Conservation (phyloP, 2,113 vertebrate genomes). For the Planiliza haematocheilus region DNA sequence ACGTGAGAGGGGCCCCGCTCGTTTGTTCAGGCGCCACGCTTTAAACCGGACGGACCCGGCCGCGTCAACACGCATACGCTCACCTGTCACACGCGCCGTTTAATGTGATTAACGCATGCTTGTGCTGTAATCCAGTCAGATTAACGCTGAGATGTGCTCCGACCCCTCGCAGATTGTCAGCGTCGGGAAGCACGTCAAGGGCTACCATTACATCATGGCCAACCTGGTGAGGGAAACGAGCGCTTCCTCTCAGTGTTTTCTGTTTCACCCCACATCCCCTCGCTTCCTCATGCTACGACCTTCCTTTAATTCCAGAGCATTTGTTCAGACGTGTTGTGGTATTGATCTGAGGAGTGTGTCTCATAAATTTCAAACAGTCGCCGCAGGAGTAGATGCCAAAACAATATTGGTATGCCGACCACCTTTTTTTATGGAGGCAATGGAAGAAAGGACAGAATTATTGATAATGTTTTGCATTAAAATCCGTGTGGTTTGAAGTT, state of each 20-base stretch:
- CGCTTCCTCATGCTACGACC: too few species aligned
- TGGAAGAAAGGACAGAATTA: neutral
- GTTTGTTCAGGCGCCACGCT: conserved; percentile 57
- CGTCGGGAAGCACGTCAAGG: conserved; percentile 98
- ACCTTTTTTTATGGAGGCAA: neutral
- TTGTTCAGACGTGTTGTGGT: neutral
- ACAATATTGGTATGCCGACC: too few species aligned
- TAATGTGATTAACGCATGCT: conserved; percentile 52
- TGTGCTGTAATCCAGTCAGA: conserved; percentile 59
- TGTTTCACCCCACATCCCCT: too few species aligned
- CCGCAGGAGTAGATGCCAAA: too few species aligned
- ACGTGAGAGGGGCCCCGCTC: conserved; percentile 37
- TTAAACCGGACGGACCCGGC: conserved; percentile 27
- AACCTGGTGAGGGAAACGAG: conserved; percentile 89
- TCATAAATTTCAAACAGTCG: too few species aligned
- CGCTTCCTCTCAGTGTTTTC: too few species aligned
- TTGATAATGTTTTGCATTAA: too few species aligned
- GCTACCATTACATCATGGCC: conserved; percentile 99
- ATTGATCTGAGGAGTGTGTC: neutral
- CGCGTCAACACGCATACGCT: neutral
- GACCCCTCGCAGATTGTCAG: conserved; percentile 91
- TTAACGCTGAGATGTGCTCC: conserved; percentile 55
- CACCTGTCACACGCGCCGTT: conserved; percentile 49
- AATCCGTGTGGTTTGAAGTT: too few species aligned
- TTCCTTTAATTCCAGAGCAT: neutral